Evolutionary conservation across 1,140 invertebrate species (phyloP).

Genomic region (Gryllus bimaculatus): DNA sequence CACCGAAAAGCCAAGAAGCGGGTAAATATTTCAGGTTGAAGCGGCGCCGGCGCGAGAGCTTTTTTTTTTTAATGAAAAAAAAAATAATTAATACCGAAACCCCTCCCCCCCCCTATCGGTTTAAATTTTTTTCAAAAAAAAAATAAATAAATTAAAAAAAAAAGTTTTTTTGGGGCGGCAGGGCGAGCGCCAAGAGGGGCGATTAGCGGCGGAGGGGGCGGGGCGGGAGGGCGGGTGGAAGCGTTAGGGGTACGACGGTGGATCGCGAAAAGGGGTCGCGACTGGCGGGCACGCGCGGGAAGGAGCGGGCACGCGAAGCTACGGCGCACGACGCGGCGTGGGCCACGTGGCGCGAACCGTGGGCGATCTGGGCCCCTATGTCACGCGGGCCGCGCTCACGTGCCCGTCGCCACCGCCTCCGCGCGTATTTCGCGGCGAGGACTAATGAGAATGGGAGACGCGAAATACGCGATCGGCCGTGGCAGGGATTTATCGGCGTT

Average conservation of each 20-base stretch:
- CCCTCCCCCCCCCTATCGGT: no score
- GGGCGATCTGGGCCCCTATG: neutral
- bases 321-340: neutral
- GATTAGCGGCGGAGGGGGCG: neutral
- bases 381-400: no score
- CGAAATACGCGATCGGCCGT: neutral
- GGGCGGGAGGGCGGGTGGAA: no score
- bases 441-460: neutral
- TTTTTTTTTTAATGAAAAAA: no score
- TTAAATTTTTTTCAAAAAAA: no score
- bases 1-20: neutral
- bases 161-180: no score
- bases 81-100: no score
- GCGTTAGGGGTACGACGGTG: no score
- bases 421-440: neutral
- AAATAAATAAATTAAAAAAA: no score
- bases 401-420: neutral
- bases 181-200: neutral
- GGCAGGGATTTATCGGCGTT: neutral
- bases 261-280: no score
- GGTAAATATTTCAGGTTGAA: constrained; percentile 1
- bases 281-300: no score
- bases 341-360: neutral
- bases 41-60: no score
- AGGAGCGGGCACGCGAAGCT: neutral